Evolutionary conservation across 2,113 vertebrate species (phyloP).

Genomic region (Erythrolamprus reginae): DNA sequence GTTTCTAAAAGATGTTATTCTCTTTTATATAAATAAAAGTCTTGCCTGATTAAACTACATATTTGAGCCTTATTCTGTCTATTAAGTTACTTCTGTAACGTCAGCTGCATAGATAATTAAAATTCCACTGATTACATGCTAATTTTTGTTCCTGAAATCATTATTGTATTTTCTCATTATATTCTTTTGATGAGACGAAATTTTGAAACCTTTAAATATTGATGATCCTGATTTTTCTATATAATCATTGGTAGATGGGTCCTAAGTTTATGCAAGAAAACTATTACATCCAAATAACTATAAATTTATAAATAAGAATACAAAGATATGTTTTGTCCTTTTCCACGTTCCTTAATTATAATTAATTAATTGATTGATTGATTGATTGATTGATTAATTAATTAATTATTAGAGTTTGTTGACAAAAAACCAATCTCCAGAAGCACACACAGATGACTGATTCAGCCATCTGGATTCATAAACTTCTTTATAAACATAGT

Average conservation of each 20-base stretch:
- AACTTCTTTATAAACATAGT: no score
- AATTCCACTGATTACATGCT: slow-evolving; percentile 5
- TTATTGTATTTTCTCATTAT: not conserved
- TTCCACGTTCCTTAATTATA: not conserved
- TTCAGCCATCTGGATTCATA: no score
- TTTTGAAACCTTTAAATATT: not conserved
- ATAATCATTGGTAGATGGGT: not conserved
- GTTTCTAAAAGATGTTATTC: not conserved
- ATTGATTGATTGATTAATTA: no score
- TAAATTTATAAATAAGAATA: not conserved
- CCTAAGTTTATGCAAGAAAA: not conserved
- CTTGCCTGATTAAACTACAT: not conserved
- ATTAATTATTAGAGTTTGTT: no score
- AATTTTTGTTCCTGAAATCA: slow-evolving; percentile 1
- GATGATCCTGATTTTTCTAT: not conserved
- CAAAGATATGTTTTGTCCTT: not conserved
- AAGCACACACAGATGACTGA: no score
- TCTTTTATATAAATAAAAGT: not conserved
- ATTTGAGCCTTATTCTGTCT: not conserved
- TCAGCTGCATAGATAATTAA: not conserved
- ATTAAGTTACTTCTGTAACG: not conserved
- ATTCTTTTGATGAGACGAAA: not conserved
- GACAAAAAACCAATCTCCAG: no score
- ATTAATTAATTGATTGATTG: no score
- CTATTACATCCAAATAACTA: not conserved